Percentiles rank a stretch among this genome's conserved stretches.
Evolutionary conservation across 2,888 invertebrate species (phyloP).

Genomic region (Oeneis ivallda): DNA sequence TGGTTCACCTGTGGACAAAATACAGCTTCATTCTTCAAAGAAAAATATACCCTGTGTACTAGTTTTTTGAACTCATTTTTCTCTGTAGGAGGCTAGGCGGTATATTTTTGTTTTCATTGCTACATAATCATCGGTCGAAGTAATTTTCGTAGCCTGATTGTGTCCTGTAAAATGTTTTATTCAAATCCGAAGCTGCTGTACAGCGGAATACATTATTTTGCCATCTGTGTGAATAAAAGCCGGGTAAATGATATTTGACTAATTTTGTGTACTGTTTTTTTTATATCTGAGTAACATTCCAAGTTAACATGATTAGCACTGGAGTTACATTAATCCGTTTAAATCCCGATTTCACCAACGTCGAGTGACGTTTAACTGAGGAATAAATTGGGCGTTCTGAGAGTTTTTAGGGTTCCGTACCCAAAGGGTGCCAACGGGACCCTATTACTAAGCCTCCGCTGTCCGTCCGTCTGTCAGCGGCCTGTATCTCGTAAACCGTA

Average conservation of each 20-base stretch:
- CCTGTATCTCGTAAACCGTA: too few species aligned
- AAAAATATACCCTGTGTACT: conserved; percentile 51
- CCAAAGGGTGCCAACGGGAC: too few species aligned
- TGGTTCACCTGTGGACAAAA: conserved; percentile 67
- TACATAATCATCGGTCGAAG: conserved; percentile 36
- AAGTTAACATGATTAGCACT: too few species aligned
- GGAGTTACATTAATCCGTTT: too few species aligned
- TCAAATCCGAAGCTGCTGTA: conserved; percentile 14
- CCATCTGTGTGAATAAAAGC: not conserved
- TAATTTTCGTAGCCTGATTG: conserved; percentile 36
- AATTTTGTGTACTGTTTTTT: not conserved
- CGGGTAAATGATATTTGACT: not conserved
- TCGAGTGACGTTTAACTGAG: too few species aligned
- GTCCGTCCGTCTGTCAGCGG: too few species aligned
- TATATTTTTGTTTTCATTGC: conserved; percentile 31
- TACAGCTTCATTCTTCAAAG: conserved; percentile 43
- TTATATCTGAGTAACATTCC: not conserved
- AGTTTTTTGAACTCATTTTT: conserved; percentile 30
- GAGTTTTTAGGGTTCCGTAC: too few species aligned
- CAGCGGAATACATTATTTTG: conserved; percentile 13
- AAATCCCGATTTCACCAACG: too few species aligned
- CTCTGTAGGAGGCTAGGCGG: not conserved
- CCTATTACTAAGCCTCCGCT: too few species aligned
- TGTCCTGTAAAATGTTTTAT: conserved; percentile 34
- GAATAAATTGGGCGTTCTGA: too few species aligned